A percentile compares a stretch with the other conserved stretches of the same genome.
Conservation (phyloP, 2,797 vertebrate genomes). For the Typhlichthys subterraneus region DNA sequence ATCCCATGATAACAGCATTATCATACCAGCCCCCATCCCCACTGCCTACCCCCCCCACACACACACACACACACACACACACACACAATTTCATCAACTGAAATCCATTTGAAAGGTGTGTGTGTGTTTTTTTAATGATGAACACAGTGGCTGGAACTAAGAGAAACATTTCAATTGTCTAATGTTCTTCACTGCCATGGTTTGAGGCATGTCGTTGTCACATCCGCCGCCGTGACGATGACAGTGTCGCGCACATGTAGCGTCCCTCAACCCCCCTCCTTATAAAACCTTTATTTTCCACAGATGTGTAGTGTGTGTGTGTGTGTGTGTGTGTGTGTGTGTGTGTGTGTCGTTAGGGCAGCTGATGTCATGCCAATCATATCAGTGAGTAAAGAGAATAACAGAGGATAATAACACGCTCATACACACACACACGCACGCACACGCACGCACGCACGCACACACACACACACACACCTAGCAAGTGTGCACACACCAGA, state of each 20-base stretch:
- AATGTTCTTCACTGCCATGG: conserved; percentile 26
- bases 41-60: conserved; percentile 2
- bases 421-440: conserved; percentile 14
- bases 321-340: conserved; percentile 49
- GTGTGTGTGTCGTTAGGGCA: conserved; percentile 77
- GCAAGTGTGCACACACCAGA: conserved; percentile 58
- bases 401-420: conserved; percentile 71
- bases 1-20: no score
- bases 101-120: conserved; percentile 51
- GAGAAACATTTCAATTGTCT: conserved; percentile 70
- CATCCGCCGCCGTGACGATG: conserved; percentile 35
- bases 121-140: conserved; percentile 49
- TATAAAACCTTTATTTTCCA: conserved; percentile 40
- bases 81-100: conserved; percentile 6
- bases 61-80: background rate
- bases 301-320: conserved; percentile 65
- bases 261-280: conserved; percentile 28
- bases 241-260: conserved; percentile 31
- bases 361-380: conserved; percentile 86
- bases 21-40: background rate
- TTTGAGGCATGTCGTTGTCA: conserved; percentile 46
- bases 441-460: conserved; percentile 15
- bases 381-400: conserved; percentile 79
- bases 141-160: conserved; percentile 20
- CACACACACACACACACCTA: conserved; percentile 16